Evolutionary conservation across 2,888 invertebrate genomes (phyloP), one percentile per base, ranked within the genome.

Genomic region (Agapetus fuscipes): DNA sequence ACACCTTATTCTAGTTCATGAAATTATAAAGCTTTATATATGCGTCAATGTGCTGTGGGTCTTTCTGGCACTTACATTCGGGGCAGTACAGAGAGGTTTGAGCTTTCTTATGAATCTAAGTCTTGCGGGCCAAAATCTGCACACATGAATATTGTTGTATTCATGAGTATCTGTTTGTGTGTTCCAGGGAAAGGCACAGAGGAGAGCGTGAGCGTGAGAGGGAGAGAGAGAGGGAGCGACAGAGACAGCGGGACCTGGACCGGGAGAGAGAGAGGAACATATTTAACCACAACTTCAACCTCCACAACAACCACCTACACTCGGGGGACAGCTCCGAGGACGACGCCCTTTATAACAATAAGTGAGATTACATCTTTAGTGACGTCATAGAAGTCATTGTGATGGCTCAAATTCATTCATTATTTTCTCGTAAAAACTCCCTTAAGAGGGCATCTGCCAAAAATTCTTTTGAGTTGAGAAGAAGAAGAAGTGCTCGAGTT

Each of bases 241-340:
- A 58, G 49, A 58, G 70, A 48, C 66, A 66, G 48, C 60, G 66
- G 36, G 50, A 51, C 44, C 31, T 51, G 50, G 49, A 62, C 41
- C 54, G 48, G 11, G 48, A 48, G 25, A 39, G 48, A 29, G 43
- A 48, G 30, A 47, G 47, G 31, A 46, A 48, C 39, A 45, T 48
- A 35, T 49, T 50, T 26, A 45, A 47, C 27, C 49, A 48, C 41
- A 48, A 48, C 39, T 48, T 48, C 44, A 43, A 48, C 42, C 46
- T 46, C 27, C 39, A 43, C 30, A 45, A 45, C 39, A 48, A 48
- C 35, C 36, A 45, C 43, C 64, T 63, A 49, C 67, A 68, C 49
- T 64, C 69, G 10, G 66, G 69, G 11, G 79, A 79, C 51, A 79
- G 78, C 60, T 78, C 78, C 7, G 78, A 78, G 43, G 78, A 78